phyloP scores from a whole-genome alignment of 1,140 invertebrate genomes.

The Tyrophagus putrescentiae region DNA sequence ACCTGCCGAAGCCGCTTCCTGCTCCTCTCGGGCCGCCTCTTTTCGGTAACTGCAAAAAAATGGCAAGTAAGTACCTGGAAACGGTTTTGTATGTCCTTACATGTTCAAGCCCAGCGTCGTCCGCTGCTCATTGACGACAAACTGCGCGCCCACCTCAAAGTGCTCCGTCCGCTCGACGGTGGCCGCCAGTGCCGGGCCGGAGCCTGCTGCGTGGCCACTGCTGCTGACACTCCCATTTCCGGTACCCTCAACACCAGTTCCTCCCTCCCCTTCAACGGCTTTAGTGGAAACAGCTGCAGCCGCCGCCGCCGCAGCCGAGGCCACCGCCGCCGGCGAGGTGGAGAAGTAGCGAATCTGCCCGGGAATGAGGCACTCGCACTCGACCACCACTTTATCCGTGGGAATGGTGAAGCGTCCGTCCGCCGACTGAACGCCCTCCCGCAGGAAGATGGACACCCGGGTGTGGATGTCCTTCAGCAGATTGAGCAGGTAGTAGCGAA shows the following conservation, averaged over 20 bases:
- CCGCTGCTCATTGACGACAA: neutral
- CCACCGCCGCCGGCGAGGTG: too few relatives aligned
- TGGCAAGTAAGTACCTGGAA: neutral
- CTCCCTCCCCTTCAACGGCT: too few relatives aligned
- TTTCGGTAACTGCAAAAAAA: slow-evolving; percentile 2
- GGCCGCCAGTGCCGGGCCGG: neutral
- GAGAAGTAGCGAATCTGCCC: slow-evolving; percentile 14
- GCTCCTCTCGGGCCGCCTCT: neutral
- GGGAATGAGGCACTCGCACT: slow-evolving; percentile 18
- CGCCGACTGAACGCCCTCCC: slow-evolving; percentile 3
- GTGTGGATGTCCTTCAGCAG: slow-evolving; percentile 13
- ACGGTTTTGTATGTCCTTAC: neutral
- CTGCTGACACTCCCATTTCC: too few relatives aligned
- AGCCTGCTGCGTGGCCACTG: too few relatives aligned
- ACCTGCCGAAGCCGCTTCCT: neutral
- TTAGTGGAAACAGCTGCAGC: too few relatives aligned
- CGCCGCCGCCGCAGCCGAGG: too few relatives aligned
- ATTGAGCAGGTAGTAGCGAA: slow-evolving; percentile 9
- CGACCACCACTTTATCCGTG: neutral
- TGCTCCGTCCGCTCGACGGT: neutral
- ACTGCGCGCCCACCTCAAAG: neutral
- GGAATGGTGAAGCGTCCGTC: slow-evolving; percentile 3
- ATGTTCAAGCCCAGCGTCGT: slow-evolving; percentile 14
- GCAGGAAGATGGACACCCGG: slow-evolving; percentile 13
- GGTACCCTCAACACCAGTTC: too few relatives aligned